These are phyloP conservation scores for Spilosoma lubricipeda DNA, from an alignment of 2,888 invertebrate species.

Conservation along the genomic window DNA sequence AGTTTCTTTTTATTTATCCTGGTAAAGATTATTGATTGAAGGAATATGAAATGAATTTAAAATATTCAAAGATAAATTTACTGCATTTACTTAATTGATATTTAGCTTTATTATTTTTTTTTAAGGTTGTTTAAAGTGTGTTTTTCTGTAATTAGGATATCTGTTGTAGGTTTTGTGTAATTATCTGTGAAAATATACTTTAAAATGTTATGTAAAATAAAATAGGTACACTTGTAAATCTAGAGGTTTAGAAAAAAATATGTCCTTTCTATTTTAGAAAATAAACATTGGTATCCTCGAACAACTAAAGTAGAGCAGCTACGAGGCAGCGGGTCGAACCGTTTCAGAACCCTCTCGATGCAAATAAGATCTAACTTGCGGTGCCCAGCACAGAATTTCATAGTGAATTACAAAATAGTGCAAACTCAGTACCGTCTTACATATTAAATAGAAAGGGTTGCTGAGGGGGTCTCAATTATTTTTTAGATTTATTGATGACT, in stretches of 20 bases:
- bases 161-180: no score
- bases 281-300: background rate
- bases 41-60: no score
- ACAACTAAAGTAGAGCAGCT: background rate
- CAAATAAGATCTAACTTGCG: background rate
- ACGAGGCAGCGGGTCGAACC: background rate
- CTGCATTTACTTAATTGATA: no score
- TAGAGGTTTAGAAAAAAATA: background rate
- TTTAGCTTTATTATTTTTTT: no score
- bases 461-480: background rate
- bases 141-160: no score
- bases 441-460: background rate
- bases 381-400: background rate
- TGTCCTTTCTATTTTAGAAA: background rate
- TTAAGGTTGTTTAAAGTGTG: no score
- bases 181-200: no score
- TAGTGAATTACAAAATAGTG: background rate
- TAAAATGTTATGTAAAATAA: background rate
- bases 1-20: no score
- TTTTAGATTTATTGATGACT: background rate
- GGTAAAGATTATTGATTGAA: no score
- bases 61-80: no score
- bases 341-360: conserved; percentile 1
- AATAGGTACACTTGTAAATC: background rate
- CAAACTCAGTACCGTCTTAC: background rate